phyloP scores from a whole-genome alignment of 2,888 invertebrate genomes.

The Oscheius onirici region DNA sequence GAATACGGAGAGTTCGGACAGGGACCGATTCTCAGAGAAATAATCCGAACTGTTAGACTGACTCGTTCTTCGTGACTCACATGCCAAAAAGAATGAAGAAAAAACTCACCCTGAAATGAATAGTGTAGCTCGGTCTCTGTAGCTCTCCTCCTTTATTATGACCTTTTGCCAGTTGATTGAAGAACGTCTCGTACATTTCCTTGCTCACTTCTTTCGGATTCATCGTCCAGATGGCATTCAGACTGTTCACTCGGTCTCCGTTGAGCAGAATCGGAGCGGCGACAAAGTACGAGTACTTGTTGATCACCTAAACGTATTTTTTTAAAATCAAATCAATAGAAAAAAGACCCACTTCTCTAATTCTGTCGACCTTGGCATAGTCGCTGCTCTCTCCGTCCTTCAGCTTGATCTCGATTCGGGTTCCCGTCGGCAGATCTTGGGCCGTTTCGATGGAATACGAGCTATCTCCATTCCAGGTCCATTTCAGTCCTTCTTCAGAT shows the following conservation, averaged over 20 bases:
- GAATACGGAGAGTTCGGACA: too few species aligned
- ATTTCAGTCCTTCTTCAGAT: slow-evolving; percentile 80
- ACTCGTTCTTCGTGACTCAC: too few species aligned
- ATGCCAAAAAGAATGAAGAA: too few species aligned
- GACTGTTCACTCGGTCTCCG: slow-evolving; percentile 85
- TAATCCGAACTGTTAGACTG: too few species aligned
- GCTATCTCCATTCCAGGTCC: slow-evolving; percentile 85
- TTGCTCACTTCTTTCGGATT: slow-evolving; percentile 86
- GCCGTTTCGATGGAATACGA: slow-evolving; percentile 87
- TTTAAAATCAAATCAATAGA: background rate
- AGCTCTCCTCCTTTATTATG: slow-evolving; percentile 79
- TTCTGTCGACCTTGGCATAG: slow-evolving; percentile 86
- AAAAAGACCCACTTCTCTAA: slow-evolving; percentile 78
- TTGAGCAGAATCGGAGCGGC: slow-evolving; percentile 91
- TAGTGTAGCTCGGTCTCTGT: slow-evolving; percentile 81
- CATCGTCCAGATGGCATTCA: slow-evolving; percentile 82
- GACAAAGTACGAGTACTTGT: slow-evolving; percentile 97
- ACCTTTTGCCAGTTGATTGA: slow-evolving; percentile 75
- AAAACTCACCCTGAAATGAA: slow-evolving; percentile 83
- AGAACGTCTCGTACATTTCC: slow-evolving; percentile 91
- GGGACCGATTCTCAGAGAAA: too few species aligned
- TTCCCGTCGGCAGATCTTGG: slow-evolving; percentile 86
- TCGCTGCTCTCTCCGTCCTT: slow-evolving; percentile 86
- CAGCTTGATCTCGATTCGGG: slow-evolving; percentile 89
- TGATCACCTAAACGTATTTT: slow-evolving; percentile 77